Base-by-base conservation (phyloP, 2,797 vertebrate genomes). In the Coluber constrictor region DNA sequence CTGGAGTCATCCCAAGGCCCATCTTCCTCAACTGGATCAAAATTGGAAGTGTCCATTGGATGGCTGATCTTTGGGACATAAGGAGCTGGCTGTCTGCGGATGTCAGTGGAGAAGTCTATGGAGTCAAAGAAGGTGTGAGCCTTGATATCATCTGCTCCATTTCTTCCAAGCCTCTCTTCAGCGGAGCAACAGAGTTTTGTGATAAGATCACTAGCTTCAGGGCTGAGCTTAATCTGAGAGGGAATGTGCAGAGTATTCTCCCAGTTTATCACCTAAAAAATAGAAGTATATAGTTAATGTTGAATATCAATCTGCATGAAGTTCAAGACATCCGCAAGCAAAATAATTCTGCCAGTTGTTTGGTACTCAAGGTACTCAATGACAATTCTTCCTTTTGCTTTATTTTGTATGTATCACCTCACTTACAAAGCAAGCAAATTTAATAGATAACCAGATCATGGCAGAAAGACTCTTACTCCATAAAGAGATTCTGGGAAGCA, bases 11-110 rank as follows among this genome's bases (percentile, higher is more conserved):
- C 98, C 98, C 99, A 99, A 0, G 98, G 98, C 66, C 98, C 98
- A 91, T 99, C 99, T 93, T 99, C 99, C 94, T 99, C 99, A 89
- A 99, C 99, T 0, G 99, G 99, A 97, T 99, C 99, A 66, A 99
- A 99, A 97, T 99, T 99, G 54, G 99, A 99, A 15, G 99, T 99
- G 97, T 99, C 99, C 98, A 99, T 99, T 2, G 99, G 99, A 96
- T 99, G 99, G 95, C 99, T 98, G 94, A 99, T 99, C 96, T 99
- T 99, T 95, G 99, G 99, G 90, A 99, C 97, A 56, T 99, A 99
- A 29, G 99, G 99, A 20, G 99, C 99, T 0, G 98, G 98, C 95
- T 99, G 99, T 96, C 98, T 98, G 63, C 99, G 98, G 95, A 99
- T 98, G 90, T 99, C 99, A 0, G 98, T 98, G 89, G 99, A 99